Conservation (phyloP, 2,113 vertebrate genomes). For the Cochlearius cochlearius region DNA sequence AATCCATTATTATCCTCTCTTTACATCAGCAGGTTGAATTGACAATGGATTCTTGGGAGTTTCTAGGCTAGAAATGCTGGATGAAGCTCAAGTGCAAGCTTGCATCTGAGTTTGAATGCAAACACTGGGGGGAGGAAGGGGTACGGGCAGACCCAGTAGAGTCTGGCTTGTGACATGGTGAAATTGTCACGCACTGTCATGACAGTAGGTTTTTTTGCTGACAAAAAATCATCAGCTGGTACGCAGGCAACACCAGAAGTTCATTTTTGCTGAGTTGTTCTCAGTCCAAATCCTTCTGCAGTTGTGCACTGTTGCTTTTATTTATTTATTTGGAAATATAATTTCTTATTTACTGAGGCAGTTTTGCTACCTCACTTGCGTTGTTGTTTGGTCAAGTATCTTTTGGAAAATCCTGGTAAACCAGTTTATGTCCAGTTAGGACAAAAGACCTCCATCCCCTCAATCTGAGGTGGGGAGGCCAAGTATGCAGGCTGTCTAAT, state of each 20-base stretch:
- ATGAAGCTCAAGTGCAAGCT: not conserved
- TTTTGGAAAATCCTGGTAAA: not conserved
- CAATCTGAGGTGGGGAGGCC: not conserved
- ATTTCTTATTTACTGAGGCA: not conserved
- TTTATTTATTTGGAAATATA: not conserved
- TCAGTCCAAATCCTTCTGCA: not conserved
- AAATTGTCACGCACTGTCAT: not conserved
- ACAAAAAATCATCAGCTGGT: not conserved
- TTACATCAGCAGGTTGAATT: not conserved
- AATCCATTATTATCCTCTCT: not conserved
- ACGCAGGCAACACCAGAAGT: not conserved
- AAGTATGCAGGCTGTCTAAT: not conserved
- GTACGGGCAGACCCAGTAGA: not conserved
- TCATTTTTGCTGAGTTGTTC: not conserved
- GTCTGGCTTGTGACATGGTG: not conserved
- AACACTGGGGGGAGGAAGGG: not conserved
- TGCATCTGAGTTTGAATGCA: not conserved
- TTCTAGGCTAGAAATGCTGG: not conserved
- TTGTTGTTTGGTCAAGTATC: not conserved
- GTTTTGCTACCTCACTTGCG: not conserved
- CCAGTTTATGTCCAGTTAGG: not conserved
- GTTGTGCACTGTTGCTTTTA: not conserved
- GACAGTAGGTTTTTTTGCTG: not conserved
- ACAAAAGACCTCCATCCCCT: not conserved
- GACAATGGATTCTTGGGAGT: not conserved